A percentile compares a stretch with the other conserved stretches of the same genome.
These are phyloP conservation scores for Ephestia elutella DNA, from an alignment of 1,140 invertebrate genomes.

Conservation along the genomic window DNA sequence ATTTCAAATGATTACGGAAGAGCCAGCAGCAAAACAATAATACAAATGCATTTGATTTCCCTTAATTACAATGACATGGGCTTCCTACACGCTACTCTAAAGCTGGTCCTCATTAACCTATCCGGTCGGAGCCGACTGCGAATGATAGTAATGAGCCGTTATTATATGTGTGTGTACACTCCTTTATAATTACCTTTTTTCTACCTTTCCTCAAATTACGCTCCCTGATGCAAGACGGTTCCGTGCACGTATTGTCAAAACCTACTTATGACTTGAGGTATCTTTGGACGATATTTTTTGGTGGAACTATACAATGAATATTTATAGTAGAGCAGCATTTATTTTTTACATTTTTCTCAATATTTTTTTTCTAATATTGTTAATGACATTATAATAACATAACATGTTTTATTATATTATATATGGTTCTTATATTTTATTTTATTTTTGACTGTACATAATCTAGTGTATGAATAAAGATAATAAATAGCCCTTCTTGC, in stretches of 20 bases:
- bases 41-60: background rate
- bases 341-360: too few relatives aligned
- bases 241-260: background rate
- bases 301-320: too few relatives aligned
- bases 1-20: background rate
- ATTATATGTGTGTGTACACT: conserved; percentile 44
- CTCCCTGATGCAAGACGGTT: conserved; percentile 16
- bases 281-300: too few relatives aligned
- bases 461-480: too few relatives aligned
- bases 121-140: conserved; percentile 18
- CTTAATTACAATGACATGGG: conserved; percentile 2
- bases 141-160: conserved; percentile 46
- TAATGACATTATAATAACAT: too few relatives aligned
- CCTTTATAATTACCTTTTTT: conserved; percentile 58
- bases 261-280: background rate
- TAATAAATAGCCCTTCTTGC: too few relatives aligned
- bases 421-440: too few relatives aligned
- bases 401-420: too few relatives aligned
- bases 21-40: background rate
- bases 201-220: conserved; percentile 49
- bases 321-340: too few relatives aligned
- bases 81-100: conserved; percentile 15
- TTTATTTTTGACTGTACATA: too few relatives aligned
- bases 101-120: conserved; percentile 31
- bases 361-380: too few relatives aligned